A percentile compares a stretch with the other conserved stretches of the same genome.
Conservation (phyloP, 2,888 invertebrate species). For the Drosophila formosana region DNA sequence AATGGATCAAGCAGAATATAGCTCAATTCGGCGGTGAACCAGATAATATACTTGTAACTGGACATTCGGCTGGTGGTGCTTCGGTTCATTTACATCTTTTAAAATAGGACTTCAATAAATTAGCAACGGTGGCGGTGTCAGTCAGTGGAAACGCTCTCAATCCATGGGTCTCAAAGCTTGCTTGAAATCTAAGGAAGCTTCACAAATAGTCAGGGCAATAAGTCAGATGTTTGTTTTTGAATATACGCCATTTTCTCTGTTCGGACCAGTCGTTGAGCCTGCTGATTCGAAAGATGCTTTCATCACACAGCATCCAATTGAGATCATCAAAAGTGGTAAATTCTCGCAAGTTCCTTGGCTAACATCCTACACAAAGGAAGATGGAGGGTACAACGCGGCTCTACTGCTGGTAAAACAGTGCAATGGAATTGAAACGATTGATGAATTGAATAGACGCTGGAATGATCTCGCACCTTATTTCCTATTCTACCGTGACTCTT, state of each 20-base stretch:
- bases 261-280: slow-evolving; percentile 90
- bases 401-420: slow-evolving; percentile 10
- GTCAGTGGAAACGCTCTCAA: slow-evolving; percentile 90
- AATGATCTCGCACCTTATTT: slow-evolving; percentile 36
- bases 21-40: slow-evolving; percentile 85
- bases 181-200: slow-evolving; percentile 19
- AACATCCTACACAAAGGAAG: slow-evolving; percentile 85
- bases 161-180: slow-evolving; percentile 87
- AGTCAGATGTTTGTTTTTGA: slow-evolving; percentile 85
- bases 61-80: slow-evolving; percentile 91
- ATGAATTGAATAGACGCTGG: slow-evolving; percentile 35
- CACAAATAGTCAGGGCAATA: slow-evolving; percentile 31
- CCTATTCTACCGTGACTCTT: slow-evolving; percentile 29
- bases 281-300: slow-evolving; percentile 86
- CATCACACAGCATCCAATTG: slow-evolving; percentile 88
- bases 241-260: slow-evolving; percentile 90
- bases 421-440: slow-evolving; percentile 32
- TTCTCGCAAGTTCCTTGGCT: slow-evolving; percentile 90
- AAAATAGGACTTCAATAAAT: slow-evolving; percentile 85
- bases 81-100: slow-evolving; percentile 91
- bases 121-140: slow-evolving; percentile 83
- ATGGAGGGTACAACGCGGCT: slow-evolving; percentile 38
- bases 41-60: slow-evolving; percentile 88
- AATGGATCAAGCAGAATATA: slow-evolving; percentile 60
- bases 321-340: slow-evolving; percentile 87